Evolutionary conservation across 2,113 vertebrate species (phyloP).

Genomic region (Crotalus viridis): DNA sequence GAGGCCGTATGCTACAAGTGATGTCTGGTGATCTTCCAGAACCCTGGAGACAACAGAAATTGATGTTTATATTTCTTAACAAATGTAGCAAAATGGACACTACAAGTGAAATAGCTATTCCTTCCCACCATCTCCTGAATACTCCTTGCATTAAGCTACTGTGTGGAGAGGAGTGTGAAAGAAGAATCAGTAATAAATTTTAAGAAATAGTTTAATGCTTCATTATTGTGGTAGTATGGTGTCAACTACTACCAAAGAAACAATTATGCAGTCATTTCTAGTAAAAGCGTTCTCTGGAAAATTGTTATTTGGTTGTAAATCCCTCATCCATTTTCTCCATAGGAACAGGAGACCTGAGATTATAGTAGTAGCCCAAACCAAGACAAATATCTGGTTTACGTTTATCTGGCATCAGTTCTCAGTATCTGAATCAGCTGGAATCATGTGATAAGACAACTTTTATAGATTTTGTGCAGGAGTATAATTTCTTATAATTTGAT

Average conservation of each 20-base stretch:
- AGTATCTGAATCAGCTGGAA: neutral
- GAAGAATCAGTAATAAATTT: neutral
- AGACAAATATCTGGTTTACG: neutral
- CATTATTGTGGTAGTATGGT: neutral
- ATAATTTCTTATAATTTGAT: neutral
- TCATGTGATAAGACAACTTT: neutral
- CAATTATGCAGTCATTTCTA: neutral
- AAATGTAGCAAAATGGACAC: neutral
- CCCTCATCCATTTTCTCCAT: neutral
- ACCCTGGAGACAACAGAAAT: slow-evolving; percentile 8
- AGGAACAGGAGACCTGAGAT: neutral
- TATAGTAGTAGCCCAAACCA: neutral
- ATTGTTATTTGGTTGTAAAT: neutral
- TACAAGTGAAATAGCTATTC: neutral
- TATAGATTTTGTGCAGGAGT: neutral
- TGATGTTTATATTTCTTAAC: slow-evolving; percentile 1
- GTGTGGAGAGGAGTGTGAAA: neutral
- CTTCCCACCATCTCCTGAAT: neutral
- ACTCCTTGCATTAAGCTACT: neutral
- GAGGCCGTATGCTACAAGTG: neutral
- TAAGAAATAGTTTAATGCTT: neutral
- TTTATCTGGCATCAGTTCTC: neutral
- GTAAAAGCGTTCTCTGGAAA: neutral
- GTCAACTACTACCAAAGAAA: neutral
- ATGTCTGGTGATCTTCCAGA: slow-evolving; percentile 11